phyloP scores from a whole-genome alignment of 2,888 invertebrate genomes.

The Mimas tiliae region DNA sequence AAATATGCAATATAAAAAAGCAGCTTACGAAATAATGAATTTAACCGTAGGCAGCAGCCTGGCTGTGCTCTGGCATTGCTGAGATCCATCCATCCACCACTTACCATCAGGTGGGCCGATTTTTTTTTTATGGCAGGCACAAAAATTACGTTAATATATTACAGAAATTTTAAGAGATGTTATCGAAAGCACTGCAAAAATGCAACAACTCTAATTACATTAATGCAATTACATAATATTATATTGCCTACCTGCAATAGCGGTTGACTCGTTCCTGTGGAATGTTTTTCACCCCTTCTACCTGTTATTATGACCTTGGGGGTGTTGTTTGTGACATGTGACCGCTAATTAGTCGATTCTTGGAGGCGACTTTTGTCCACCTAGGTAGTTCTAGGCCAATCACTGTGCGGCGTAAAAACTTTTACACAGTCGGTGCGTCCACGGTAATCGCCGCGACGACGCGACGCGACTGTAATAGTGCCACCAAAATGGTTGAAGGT shows the following conservation, averaged over 20 bases:
- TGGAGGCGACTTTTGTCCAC: not conserved
- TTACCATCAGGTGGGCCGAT: too few relatives aligned
- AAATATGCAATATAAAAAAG: not conserved
- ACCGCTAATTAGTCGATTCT: not conserved
- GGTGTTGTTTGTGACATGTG: not conserved
- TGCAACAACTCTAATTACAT: not conserved
- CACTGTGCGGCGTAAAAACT: not conserved
- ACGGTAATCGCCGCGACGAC: too few relatives aligned
- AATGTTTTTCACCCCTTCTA: not conserved
- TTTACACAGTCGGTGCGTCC: too few relatives aligned
- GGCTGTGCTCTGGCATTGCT: too few relatives aligned
- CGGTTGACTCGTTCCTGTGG: not conserved
- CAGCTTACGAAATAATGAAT: too few relatives aligned
- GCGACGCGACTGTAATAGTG: too few relatives aligned
- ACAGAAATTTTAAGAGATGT: too few relatives aligned
- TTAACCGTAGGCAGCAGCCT: too few relatives aligned
- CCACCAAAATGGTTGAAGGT: too few relatives aligned
- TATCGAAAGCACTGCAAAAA: not conserved
- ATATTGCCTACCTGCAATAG: not conserved
- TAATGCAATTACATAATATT: not conserved
- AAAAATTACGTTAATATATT: too few relatives aligned
- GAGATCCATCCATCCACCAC: too few relatives aligned
- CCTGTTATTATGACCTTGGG: slow-evolving; percentile 5
- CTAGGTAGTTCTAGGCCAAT: not conserved
- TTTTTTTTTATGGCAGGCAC: too few relatives aligned